Evolutionary conservation across 1,140 invertebrate genomes (phyloP).

Genomic region (Sarcophaga peregrina): DNA sequence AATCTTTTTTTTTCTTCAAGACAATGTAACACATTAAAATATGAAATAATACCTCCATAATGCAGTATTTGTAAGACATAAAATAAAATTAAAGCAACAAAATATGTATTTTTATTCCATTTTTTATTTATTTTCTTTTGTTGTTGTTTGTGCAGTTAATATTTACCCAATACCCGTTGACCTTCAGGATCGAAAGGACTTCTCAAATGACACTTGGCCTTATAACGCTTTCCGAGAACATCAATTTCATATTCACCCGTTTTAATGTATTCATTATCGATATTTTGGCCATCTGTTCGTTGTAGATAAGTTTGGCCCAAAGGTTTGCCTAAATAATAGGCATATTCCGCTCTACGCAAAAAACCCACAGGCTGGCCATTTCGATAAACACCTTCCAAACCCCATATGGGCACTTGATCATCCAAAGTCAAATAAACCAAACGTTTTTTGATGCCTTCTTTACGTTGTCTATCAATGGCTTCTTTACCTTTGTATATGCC

Average conservation of each 20-base stretch:
- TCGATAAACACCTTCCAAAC: slow-evolving; percentile 85
- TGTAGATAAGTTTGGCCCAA: slow-evolving; percentile 72
- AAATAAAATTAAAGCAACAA: too few species aligned
- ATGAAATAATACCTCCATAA: not conserved
- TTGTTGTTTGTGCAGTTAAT: slow-evolving; percentile 41
- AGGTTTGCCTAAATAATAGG: slow-evolving; percentile 76
- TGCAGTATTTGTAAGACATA: not conserved
- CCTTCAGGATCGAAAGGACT: slow-evolving; percentile 83
- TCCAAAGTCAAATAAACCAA: slow-evolving; percentile 80
- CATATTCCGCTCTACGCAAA: slow-evolving; percentile 83
- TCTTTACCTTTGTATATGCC: slow-evolving; percentile 82
- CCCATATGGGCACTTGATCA: slow-evolving; percentile 80
- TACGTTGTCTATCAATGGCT: slow-evolving; percentile 73
- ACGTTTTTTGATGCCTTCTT: slow-evolving; percentile 78
- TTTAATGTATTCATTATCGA: slow-evolving; percentile 77
- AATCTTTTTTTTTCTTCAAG: not conserved
- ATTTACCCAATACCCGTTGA: slow-evolving; percentile 62
- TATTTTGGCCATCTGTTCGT: slow-evolving; percentile 60
- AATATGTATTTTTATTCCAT: too few species aligned
- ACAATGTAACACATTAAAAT: slow-evolving; percentile 14
- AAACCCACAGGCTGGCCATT: slow-evolving; percentile 82
- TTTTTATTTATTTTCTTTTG: not conserved
- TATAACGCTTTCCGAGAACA: slow-evolving; percentile 78
- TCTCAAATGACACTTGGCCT: slow-evolving; percentile 76
- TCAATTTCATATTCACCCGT: slow-evolving; percentile 83